A percentile compares a stretch with the other conserved stretches of the same genome.
These are phyloP conservation scores for Hycleus cichorii DNA, from an alignment of 1,140 invertebrate species.

Conservation along the genomic window DNA sequence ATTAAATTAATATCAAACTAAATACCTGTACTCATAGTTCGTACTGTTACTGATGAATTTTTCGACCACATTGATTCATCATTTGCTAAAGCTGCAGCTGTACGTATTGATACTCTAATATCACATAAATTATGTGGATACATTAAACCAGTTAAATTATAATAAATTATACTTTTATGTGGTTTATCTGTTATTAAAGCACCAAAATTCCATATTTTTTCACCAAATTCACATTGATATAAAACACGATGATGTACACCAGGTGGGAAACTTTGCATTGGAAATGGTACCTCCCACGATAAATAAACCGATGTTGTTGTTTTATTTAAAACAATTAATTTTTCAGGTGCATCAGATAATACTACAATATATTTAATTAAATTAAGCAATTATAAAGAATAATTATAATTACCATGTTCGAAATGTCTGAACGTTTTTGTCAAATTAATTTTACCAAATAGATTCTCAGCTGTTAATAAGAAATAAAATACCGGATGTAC, in stretches of 20 bases:
- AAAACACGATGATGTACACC: constrained; percentile 53
- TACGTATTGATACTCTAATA: constrained; percentile 55
- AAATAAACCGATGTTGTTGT: constrained; percentile 51
- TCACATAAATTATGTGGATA: constrained; percentile 63
- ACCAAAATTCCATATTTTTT: constrained; percentile 43
- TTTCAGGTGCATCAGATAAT: constrained; percentile 49
- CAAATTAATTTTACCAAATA: constrained; percentile 44
- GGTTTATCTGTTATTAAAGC: constrained; percentile 1
- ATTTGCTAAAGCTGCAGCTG: constrained; percentile 43
- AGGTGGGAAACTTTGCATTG: constrained; percentile 50
- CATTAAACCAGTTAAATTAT: constrained; percentile 50
- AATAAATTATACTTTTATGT: constrained; percentile 37
- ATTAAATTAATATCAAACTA: no score
- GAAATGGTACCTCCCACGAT: constrained; percentile 51
- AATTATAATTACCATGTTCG: constrained; percentile 44
- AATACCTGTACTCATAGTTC: constrained; percentile 49
- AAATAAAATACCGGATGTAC: constrained; percentile 50
- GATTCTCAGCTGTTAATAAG: constrained; percentile 47
- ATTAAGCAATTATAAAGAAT: not conserved
- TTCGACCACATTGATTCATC: constrained; percentile 56
- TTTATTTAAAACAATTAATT: constrained; percentile 48
- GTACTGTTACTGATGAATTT: constrained; percentile 48
- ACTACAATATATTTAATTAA: constrained; percentile 40
- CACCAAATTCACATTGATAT: constrained; percentile 54
- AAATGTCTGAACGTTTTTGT: constrained; percentile 53